Conservation (phyloP, 2,888 invertebrate species). For the Brenthis hecate region DNA sequence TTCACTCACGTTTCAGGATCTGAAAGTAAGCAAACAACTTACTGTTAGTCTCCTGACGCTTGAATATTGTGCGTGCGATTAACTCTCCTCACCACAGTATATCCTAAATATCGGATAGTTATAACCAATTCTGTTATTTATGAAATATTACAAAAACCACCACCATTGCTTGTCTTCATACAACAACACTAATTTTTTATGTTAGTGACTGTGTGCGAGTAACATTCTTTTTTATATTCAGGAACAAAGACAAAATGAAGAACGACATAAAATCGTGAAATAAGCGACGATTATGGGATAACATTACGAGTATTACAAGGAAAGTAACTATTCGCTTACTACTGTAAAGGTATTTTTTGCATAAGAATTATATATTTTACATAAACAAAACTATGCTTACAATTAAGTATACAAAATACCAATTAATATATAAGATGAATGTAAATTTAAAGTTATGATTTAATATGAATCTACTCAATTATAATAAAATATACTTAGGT, state of each 20-base stretch:
- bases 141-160: constrained; percentile 4
- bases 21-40: constrained; percentile 58
- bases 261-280: background rate
- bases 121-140: background rate
- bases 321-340: too few relatives aligned
- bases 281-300: too few relatives aligned
- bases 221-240: background rate
- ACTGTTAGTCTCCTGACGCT: constrained; percentile 3
- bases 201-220: constrained; percentile 4
- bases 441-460: too few relatives aligned
- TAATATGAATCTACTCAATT: too few relatives aligned
- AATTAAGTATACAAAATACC: too few relatives aligned
- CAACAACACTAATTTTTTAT: constrained; percentile 2
- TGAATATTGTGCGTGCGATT: background rate
- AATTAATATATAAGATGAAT: too few relatives aligned
- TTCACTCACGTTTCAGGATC: constrained; percentile 71
- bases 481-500: too few relatives aligned
- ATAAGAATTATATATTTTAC: too few relatives aligned
- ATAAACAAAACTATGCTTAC: too few relatives aligned
- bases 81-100: background rate
- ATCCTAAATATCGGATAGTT: background rate
- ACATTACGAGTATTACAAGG: too few relatives aligned
- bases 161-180: constrained; percentile 1
- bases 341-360: too few relatives aligned
- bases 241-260: background rate